Evolutionary conservation across 2,888 invertebrate species (phyloP).

Genomic region (Thera britannica): DNA sequence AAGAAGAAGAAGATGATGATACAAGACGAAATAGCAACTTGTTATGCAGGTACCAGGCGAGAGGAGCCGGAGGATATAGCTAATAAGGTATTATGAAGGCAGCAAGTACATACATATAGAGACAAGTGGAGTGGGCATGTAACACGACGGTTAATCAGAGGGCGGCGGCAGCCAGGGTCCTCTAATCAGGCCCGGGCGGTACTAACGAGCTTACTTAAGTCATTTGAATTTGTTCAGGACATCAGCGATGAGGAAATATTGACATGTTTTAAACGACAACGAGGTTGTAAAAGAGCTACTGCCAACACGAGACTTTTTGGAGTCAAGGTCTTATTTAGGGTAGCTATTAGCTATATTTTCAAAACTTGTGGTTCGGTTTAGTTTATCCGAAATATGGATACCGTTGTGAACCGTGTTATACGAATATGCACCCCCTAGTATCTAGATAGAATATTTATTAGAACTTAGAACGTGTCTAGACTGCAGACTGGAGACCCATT

Average conservation of each 20-base stretch:
- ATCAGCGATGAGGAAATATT: slow-evolving; percentile 16
- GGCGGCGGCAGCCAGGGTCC: slow-evolving; percentile 21
- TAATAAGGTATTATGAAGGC: too few species aligned
- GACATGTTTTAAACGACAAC: neutral
- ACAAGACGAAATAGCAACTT: too few species aligned
- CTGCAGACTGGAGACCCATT: neutral
- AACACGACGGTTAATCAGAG: slow-evolving; percentile 37
- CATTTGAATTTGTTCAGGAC: slow-evolving; percentile 40
- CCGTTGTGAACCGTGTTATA: neutral
- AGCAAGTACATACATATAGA: neutral
- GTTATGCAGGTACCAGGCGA: too few species aligned
- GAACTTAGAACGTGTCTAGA: slow-evolving; percentile 16
- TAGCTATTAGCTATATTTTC: neutral
- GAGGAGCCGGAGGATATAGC: too few species aligned
- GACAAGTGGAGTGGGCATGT: slow-evolving; percentile 18
- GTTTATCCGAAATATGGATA: neutral
- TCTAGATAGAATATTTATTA: slow-evolving; percentile 12
- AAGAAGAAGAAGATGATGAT: too few species aligned
- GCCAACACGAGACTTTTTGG: too few species aligned
- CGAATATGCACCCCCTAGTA: neutral
- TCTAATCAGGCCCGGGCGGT: slow-evolving; percentile 38
- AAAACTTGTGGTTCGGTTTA: neutral
- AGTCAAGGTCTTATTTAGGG: too few species aligned
- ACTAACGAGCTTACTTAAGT: slow-evolving; percentile 37
- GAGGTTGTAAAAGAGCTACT: neutral